phyloP scores from a whole-genome alignment of 2,888 invertebrate genomes.

The Sinodicranocentrus sp. region DNA sequence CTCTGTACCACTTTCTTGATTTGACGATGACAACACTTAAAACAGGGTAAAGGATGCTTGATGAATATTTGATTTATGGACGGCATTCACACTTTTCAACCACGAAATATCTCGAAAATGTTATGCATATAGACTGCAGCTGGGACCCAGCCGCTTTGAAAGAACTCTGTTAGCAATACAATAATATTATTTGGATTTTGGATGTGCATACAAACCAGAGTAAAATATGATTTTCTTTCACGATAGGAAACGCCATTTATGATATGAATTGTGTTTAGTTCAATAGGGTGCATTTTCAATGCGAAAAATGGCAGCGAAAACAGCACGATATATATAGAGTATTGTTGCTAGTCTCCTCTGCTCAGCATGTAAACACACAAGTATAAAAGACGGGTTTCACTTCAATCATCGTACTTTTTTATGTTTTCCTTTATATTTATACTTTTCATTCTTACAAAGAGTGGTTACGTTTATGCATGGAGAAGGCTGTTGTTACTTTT shows the following conservation, averaged over 20 bases:
- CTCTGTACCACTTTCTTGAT: constrained; percentile 31
- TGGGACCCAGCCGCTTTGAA: neutral
- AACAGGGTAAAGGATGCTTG: constrained; percentile 41
- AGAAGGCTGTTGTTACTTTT: constrained; percentile 39
- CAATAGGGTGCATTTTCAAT: too few relatives aligned
- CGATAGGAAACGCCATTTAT: too few relatives aligned
- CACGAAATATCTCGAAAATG: constrained; percentile 8
- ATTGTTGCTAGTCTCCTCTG: neutral
- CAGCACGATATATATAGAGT: neutral
- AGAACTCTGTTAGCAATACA: neutral
- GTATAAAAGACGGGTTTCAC: neutral
- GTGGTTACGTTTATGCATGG: neutral
- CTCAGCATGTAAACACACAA: neutral
- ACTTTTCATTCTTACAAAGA: neutral
- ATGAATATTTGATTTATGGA: constrained; percentile 63
- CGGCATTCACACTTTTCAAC: constrained; percentile 40
- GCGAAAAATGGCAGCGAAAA: too few relatives aligned
- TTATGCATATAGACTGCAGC: too few relatives aligned
- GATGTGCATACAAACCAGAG: neutral
- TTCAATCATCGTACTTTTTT: constrained; percentile 9
- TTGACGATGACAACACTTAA: constrained; percentile 37
- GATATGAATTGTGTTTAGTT: too few relatives aligned
- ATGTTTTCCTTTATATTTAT: neutral
- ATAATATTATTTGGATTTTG: neutral
- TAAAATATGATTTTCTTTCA: too few relatives aligned